phyloP scores from a whole-genome alignment of 2,113 vertebrate genomes.

The Bagarius yarrelli region DNA sequence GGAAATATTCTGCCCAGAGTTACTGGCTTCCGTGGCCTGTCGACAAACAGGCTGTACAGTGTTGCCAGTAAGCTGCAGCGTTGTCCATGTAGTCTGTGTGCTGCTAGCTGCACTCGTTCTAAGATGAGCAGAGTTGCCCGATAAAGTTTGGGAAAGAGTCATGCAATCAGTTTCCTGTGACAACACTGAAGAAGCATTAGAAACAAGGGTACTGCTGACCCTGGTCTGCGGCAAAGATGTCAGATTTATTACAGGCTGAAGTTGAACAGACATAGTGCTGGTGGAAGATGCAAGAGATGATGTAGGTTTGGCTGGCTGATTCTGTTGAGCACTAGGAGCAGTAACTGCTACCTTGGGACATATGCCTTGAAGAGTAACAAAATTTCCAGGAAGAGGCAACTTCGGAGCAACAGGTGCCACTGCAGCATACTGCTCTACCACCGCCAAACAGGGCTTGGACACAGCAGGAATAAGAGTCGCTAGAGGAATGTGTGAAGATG shows the following conservation, averaged over 20 bases:
- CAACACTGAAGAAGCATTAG: constrained; percentile 25
- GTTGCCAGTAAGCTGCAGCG: constrained; percentile 89
- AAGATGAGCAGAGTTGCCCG: constrained; percentile 58
- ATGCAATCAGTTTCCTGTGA: constrained; percentile 19
- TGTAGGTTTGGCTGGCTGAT: constrained; percentile 54
- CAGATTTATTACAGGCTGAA: constrained; percentile 71
- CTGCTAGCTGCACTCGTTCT: constrained; percentile 71
- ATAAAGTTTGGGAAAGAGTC: constrained; percentile 30
- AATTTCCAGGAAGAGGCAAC: constrained; percentile 69
- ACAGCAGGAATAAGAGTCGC: constrained; percentile 71
- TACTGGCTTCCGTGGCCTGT: constrained; percentile 62
- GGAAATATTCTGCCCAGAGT: constrained; percentile 58
- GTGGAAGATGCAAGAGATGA: constrained; percentile 58
- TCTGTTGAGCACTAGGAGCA: constrained; percentile 59
- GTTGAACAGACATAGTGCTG: constrained; percentile 44
- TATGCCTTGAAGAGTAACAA: constrained; percentile 69
- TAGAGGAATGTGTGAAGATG: constrained; percentile 68
- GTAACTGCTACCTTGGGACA: constrained; percentile 63
- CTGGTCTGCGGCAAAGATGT: constrained; percentile 49
- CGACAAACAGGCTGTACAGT: constrained; percentile 92
- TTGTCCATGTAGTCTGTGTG: constrained; percentile 97
- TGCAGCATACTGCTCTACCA: constrained; percentile 69
- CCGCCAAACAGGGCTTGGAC: constrained; percentile 68
- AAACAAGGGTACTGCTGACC: constrained; percentile 38
- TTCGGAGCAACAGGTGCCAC: constrained; percentile 56